Evolutionary conservation across 2,888 invertebrate genomes (phyloP).

Genomic region (Archips crataeganus): DNA sequence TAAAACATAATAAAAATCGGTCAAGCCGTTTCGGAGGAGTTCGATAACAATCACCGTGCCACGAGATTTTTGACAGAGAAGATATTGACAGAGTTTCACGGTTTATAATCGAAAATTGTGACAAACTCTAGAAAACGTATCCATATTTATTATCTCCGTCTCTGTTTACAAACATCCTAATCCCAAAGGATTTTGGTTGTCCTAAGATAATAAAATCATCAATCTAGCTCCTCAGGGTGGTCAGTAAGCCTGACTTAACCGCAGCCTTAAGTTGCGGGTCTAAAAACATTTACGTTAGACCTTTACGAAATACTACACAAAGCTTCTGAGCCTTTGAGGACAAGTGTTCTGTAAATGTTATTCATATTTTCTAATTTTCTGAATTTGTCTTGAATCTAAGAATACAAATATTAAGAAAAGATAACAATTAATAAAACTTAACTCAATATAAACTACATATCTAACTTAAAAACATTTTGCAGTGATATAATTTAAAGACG

Average conservation of each 20-base stretch:
- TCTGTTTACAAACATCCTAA: conserved; percentile 24
- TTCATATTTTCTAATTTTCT: neutral
- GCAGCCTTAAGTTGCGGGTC: conserved; percentile 20
- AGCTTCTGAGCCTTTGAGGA: neutral
- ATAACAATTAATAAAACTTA: too few species aligned
- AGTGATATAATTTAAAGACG: too few species aligned
- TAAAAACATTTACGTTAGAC: conserved; percentile 9
- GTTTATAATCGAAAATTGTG: neutral
- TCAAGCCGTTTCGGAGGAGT: too few species aligned
- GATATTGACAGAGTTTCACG: too few species aligned
- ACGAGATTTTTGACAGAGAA: too few species aligned
- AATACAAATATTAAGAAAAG: too few species aligned
- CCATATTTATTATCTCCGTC: neutral
- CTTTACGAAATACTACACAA: neutral
- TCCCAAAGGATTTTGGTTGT: conserved; percentile 6
- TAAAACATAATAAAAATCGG: too few species aligned
- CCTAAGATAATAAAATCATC: conserved; percentile 51
- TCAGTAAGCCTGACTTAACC: conserved; percentile 39
- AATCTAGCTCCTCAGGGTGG: conserved; percentile 48
- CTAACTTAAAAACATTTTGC: too few species aligned
- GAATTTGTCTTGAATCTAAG: neutral
- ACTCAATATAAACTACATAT: too few species aligned
- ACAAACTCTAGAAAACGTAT: neutral
- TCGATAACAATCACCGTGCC: too few species aligned
- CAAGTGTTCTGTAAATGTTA: neutral